phyloP scores from a whole-genome alignment of 2,888 invertebrate genomes.

The Erynnis tages region DNA sequence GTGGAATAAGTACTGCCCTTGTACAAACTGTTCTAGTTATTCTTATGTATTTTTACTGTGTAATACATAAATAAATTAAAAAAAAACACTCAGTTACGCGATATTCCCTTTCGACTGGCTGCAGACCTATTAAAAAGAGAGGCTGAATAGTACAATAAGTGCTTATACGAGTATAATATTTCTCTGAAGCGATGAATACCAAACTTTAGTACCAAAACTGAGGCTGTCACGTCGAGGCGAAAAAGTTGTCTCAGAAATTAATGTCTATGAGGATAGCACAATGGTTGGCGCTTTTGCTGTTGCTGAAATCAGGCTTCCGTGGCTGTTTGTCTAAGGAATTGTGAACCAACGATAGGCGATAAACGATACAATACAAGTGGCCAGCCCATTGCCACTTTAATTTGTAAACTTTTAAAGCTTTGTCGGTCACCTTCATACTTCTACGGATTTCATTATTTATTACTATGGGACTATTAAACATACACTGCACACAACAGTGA shows the following conservation, averaged over 20 bases:
- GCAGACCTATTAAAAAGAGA: slow-evolving; percentile 1
- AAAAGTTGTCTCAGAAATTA: slow-evolving; percentile 38
- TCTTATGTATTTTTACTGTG: no score
- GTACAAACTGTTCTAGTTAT: no score
- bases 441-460: no score
- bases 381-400: no score
- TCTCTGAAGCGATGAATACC: slow-evolving; percentile 19
- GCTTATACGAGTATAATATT: slow-evolving; percentile 21
- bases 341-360: neutral
- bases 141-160: slow-evolving; percentile 7
- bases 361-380: no score
- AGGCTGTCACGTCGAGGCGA: slow-evolving; percentile 33
- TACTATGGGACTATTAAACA: no score
- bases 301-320: slow-evolving; percentile 15
- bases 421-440: no score
- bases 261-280: slow-evolving; percentile 38
- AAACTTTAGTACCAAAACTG: slow-evolving; percentile 29
- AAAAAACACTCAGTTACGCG: neutral
- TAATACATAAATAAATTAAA: no score
- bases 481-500: no score
- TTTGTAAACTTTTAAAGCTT: no score
- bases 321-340: neutral
- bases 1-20: no score
- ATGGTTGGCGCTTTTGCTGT: slow-evolving; percentile 30
- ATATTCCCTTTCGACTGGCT: neutral